Percentiles rank a stretch among this genome's conserved stretches.
phyloP scores from a whole-genome alignment of 2,797 vertebrate genomes.

The Furcifer pardalis region DNA sequence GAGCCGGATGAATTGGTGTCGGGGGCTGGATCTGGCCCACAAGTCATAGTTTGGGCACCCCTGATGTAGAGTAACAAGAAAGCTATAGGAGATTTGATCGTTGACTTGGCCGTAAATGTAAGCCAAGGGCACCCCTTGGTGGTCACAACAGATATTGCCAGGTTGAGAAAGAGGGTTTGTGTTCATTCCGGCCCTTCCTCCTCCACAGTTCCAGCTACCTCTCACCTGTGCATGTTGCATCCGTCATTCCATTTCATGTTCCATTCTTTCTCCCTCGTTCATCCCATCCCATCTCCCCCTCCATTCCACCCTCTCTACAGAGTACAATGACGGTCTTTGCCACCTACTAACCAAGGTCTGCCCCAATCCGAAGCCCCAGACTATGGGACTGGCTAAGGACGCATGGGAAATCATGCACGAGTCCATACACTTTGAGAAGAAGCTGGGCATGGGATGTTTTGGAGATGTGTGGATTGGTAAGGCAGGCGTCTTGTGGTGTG shows the following conservation, averaged over 20 bases:
- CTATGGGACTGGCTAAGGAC: constrained; percentile 91
- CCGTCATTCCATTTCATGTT: constrained; percentile 35
- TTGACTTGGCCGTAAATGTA: background rate
- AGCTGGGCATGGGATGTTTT: constrained; percentile 96
- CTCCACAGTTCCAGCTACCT: background rate
- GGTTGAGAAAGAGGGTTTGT: background rate
- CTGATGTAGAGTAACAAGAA: background rate
- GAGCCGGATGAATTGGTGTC: no score
- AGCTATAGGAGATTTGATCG: background rate
- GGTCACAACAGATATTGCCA: background rate
- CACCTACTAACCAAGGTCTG: constrained; percentile 86
- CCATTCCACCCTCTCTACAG: constrained; percentile 70
- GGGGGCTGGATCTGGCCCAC: no score
- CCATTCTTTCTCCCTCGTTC: background rate
- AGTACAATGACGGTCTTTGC: constrained; percentile 91
- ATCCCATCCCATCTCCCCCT: constrained; percentile 20
- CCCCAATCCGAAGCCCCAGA: constrained; percentile 86
- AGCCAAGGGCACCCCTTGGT: background rate
- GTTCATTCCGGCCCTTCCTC: constrained; percentile 6
- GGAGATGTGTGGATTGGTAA: constrained; percentile 98
- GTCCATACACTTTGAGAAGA: constrained; percentile 81
- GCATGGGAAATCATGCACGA: constrained; percentile 93
- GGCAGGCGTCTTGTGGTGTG: constrained; percentile 46
- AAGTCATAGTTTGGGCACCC: no score
- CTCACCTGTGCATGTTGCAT: constrained; percentile 53